A percentile compares a stretch with the other conserved stretches of the same genome.
Evolutionary conservation across 92 coral and sea anemone species (phyloP).

Genomic region (Ricordea florida): DNA sequence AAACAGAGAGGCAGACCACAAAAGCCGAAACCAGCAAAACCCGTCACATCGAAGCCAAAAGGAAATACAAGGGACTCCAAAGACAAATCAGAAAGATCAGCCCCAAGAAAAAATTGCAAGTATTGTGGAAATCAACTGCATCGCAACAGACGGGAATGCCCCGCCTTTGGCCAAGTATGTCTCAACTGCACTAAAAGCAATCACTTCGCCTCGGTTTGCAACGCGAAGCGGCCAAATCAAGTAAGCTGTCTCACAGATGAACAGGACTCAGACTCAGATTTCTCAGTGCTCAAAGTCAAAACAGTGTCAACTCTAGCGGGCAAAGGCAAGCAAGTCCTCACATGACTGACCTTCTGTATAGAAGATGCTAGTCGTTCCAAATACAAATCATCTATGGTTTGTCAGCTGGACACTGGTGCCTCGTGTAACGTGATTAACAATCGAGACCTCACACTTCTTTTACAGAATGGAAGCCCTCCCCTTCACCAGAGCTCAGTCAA

Average conservation of each 20-base stretch:
- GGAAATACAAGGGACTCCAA: background rate
- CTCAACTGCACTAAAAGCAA: background rate
- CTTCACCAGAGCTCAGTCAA: constrained; percentile 11
- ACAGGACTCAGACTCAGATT: background rate
- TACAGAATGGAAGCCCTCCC: constrained; percentile 32
- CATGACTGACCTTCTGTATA: background rate
- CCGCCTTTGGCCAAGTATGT: constrained; percentile 15
- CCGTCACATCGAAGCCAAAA: background rate
- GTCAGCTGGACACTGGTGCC: constrained; percentile 29
- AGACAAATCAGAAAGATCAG: background rate
- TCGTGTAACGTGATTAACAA: constrained; percentile 26
- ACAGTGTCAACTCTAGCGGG: background rate
- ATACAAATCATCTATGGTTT: background rate
- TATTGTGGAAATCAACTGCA: background rate
- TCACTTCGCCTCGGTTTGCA: constrained; percentile 19
- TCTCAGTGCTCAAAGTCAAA: background rate
- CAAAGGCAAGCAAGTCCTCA: constrained; percentile 22
- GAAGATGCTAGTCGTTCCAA: background rate
- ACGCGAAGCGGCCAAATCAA: background rate
- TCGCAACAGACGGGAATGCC: background rate
- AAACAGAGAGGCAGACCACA: background rate
- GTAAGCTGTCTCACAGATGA: background rate
- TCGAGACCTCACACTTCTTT: constrained; percentile 13
- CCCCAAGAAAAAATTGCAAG: background rate
- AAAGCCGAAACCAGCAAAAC: background rate